A percentile compares a stretch with the other conserved stretches of the same genome.
These are phyloP conservation scores for Halictus ligatus DNA, from an alignment of 2,888 invertebrate genomes.

Conservation along the genomic window DNA sequence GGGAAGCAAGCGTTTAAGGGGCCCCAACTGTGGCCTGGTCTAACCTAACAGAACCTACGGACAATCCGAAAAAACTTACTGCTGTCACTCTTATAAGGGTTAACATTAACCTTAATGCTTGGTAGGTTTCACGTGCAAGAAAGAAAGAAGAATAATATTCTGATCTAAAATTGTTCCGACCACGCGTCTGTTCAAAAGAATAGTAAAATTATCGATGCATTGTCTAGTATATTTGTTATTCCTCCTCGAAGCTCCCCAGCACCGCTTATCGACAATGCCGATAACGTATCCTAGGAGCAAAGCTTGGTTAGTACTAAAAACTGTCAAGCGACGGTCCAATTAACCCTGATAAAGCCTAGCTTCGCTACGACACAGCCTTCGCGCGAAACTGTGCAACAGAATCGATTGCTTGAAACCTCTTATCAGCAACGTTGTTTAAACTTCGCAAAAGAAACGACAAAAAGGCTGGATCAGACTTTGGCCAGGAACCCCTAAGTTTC, in stretches of 20 bases:
- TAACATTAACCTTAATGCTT: too few relatives aligned
- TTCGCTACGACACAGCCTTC: not conserved
- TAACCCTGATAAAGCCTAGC: constrained; percentile 29
- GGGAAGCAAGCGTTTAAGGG: too few relatives aligned
- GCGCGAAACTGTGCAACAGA: not conserved
- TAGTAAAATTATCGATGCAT: not conserved
- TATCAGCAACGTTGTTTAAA: not conserved
- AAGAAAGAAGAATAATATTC: not conserved
- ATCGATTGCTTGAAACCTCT: not conserved
- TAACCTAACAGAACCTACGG: too few relatives aligned
- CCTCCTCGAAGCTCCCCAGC: not conserved
- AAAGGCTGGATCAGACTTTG: not conserved
- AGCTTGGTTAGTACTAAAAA: not conserved
- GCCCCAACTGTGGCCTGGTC: too few relatives aligned
- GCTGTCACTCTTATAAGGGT: too few relatives aligned
- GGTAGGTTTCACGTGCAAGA: too few relatives aligned
- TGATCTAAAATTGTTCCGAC: not conserved
- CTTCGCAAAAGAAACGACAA: not conserved
- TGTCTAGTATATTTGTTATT: not conserved
- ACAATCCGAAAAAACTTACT: too few relatives aligned
- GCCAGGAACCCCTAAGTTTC: rapidly evolving
- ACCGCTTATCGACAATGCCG: constrained; percentile 26
- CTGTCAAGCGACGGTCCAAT: not conserved
- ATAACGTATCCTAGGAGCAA: constrained; percentile 50
- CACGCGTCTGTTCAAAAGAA: not conserved